These are phyloP conservation scores for Caenorhabditis zanzibari DNA, from an alignment of 2,888 invertebrate genomes.

Conservation along the genomic window DNA sequence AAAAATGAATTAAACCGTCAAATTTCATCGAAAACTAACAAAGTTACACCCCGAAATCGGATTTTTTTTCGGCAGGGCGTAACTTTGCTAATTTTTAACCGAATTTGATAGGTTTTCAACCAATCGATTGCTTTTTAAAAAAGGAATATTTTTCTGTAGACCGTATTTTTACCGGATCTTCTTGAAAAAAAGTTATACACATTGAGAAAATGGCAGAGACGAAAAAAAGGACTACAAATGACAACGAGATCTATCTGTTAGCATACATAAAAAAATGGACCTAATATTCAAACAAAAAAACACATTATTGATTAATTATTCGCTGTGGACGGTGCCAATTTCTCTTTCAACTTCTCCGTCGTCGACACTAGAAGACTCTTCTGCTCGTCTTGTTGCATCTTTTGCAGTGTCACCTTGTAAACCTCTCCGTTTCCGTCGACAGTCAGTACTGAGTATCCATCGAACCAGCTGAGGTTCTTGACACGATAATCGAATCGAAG, in stretches of 20 bases:
- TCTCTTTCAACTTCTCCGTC: constrained; percentile 63
- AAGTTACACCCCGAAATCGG: too few species aligned
- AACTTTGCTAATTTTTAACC: too few species aligned
- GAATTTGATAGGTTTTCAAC: too few species aligned
- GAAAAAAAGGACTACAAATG: constrained; percentile 41
- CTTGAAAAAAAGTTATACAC: too few species aligned
- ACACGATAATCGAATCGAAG: constrained; percentile 71
- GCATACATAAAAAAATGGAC: constrained; percentile 3
- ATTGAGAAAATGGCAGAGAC: constrained; percentile 8
- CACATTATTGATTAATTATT: constrained; percentile 32
- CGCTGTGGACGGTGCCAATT: constrained; percentile 39
- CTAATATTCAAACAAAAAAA: constrained; percentile 10
- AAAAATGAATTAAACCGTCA: too few species aligned
- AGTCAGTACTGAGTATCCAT: constrained; percentile 80
- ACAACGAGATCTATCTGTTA: constrained; percentile 50
- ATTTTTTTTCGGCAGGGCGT: too few species aligned
- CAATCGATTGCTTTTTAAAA: too few species aligned
- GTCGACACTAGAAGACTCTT: constrained; percentile 52
- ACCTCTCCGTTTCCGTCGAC: constrained; percentile 82
- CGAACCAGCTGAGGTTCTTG: constrained; percentile 79
- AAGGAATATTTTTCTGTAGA: too few species aligned
- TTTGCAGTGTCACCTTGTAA: constrained; percentile 76
- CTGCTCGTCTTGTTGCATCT: constrained; percentile 61
- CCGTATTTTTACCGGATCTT: too few species aligned
- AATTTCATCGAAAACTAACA: too few species aligned